Base-by-base conservation (phyloP, 2,113 vertebrate genomes). In the Gopherus evgoodei region DNA sequence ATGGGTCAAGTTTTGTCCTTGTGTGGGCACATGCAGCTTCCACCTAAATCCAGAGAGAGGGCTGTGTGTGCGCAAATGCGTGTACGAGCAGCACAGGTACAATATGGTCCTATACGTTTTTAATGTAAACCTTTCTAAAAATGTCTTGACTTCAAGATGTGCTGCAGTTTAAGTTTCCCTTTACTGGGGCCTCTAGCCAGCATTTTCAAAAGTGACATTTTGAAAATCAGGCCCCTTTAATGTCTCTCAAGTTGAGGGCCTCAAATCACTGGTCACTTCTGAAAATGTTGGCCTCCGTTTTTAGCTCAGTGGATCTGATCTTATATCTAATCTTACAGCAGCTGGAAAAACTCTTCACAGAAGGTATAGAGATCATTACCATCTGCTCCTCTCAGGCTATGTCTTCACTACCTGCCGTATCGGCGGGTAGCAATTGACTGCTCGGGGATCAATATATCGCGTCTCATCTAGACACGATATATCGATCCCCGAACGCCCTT, bases 191-290 rank as follows among this genome's bases (percentile, higher is more conserved):
- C 56, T 90, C 56, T 93, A 87, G 38, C 72, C 81, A 86, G 62
- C 59, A 62, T 31, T 62, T 31, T 62, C 29, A 62, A 27, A 57
- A 62, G 29, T 62, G 59, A 31, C n/a, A 57, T 54, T 83, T 90
- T 90, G 86, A 95, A 91, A 90, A 91, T 75, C 65, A 19, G 44
- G 59, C 10, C 44, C 35, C 91, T 91, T 81, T 50, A 72, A 91
- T 81, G 12, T 83, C 31, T 27, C 62, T 95, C 44, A 86, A 82
- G 53, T 96, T 94, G 87, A 54, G 82, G 84, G 78, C 62, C 89
- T 29, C 59, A 62, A 62, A 29, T 31, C 59, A 59, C 27, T 59
- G 94, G 93, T 84, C 11, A 69, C 76, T 19, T 78, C 78, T 90
- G 76, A 87, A 93, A 93, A 72, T 16, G 52, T 4, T 44, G 49